Base-by-base conservation (phyloP, 2,888 invertebrate species). In the Tenthredo notha region DNA sequence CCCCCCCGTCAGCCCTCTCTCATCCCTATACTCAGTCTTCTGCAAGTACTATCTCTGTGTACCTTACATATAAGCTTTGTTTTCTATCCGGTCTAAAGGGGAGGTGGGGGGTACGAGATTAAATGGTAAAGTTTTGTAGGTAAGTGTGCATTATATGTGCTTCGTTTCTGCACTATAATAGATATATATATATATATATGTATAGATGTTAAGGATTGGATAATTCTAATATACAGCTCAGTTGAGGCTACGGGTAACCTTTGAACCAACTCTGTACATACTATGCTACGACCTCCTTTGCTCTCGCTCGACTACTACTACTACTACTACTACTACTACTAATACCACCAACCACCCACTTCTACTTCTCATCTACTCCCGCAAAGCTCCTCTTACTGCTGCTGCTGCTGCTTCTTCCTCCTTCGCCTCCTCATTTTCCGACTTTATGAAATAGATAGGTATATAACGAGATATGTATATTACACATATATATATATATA, bases 351-450 rank as follows among this genome's bases (percentile, higher is more conserved):
- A 4, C 7, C 40, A 21, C 29, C 21, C 84, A 84, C 84, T 85
- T 86, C 54, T 43, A 43, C 43, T 43, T 37, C 50, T 72, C 50
- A 50, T 50, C 61, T 25, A 61, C 67, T 37, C 77, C 75, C 85
- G 47, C 58, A 15, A 50, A 10, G 10, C 37, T n/a, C n/a, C n/a
- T n/a, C n/a, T n/a, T n/a, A n/a, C n/a, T 85, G 85, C 84, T 85
- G 85, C 50, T 43, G 43, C 43, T 40, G 18, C 47, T 72, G 37
- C 29, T 70, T 84, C 72, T 15, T 18, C 12, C 5, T 61, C n/a
- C 18, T 82, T 2, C 12, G 33, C 12, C 12, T 33, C 33, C 37
- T 70, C 21, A 29, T 70, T 37, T 70, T 37, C 37, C n/a, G 10
- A 15, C 70, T 70, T 33, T 12, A 70, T 37, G 15, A 37, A 37